phyloP scores from a whole-genome alignment of 1,140 invertebrate genomes.

The Hyles vespertilio region DNA sequence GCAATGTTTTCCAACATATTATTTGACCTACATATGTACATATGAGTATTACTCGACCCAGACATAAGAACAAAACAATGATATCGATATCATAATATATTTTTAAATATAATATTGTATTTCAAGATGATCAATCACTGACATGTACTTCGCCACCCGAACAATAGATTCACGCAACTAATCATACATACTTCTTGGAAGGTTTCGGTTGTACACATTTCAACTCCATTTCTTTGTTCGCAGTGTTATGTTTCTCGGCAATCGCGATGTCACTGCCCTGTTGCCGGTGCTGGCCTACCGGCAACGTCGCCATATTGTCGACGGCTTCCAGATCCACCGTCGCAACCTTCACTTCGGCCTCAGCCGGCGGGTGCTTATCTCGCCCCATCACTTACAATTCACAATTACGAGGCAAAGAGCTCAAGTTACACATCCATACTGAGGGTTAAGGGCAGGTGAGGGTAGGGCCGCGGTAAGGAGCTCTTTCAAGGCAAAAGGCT shows the following conservation, averaged over 20 bases:
- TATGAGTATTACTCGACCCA: too few species aligned
- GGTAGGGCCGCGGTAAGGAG: slow-evolving; percentile 34
- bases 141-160: background rate
- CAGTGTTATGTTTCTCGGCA: slow-evolving; percentile 86
- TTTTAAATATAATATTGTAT: too few species aligned
- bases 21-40: too few species aligned
- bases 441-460: slow-evolving; percentile 43
- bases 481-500: slow-evolving; percentile 36
- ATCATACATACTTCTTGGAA: slow-evolving; percentile 82
- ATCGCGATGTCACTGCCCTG: slow-evolving; percentile 81
- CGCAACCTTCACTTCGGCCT: slow-evolving; percentile 88
- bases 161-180: background rate
- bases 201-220: slow-evolving; percentile 89
- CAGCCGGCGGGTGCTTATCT: slow-evolving; percentile 66
- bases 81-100: too few species aligned
- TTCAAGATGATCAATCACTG: background rate
- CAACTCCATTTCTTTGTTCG: slow-evolving; percentile 91
- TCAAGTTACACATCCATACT: slow-evolving; percentile 44
- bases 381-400: slow-evolving; percentile 65
- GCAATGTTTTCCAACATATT: too few species aligned
- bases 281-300: slow-evolving; percentile 81
- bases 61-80: too few species aligned
- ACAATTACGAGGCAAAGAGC: slow-evolving; percentile 25
- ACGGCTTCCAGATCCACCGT: slow-evolving; percentile 88
- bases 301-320: slow-evolving; percentile 90